These are phyloP conservation scores for Alloplasta piceator DNA, from an alignment of 2,888 invertebrate species.

Conservation along the genomic window DNA sequence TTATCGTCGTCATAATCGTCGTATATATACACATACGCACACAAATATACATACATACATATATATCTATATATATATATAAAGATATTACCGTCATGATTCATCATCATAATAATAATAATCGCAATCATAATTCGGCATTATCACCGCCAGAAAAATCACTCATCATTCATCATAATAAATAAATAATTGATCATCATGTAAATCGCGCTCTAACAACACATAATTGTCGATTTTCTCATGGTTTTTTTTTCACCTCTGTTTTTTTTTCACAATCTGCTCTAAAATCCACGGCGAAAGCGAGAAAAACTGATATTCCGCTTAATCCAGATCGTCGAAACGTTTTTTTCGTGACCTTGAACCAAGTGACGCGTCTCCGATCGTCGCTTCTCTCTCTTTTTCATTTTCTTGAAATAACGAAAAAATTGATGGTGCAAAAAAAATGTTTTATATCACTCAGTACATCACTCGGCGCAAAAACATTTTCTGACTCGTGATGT, in stretches of 20 bases:
- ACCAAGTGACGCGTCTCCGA: neutral
- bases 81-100: conserved; percentile 67
- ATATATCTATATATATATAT: neutral
- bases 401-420: no score
- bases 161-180: conserved; percentile 71
- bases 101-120: conserved; percentile 64
- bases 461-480: no score
- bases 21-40: conserved; percentile 62
- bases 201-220: conserved; percentile 78
- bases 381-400: conserved; percentile 18
- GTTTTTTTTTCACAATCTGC: no score
- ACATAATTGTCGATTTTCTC: conserved; percentile 73
- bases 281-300: no score
- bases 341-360: conserved; percentile 18
- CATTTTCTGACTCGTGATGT: no score
- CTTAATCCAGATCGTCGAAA: no score
- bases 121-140: conserved; percentile 66
- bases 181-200: conserved; percentile 80
- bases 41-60: conserved; percentile 34
- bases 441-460: no score
- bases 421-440: no score
- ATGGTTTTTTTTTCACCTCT: neutral
- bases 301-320: no score
- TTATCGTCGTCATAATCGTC: conserved; percentile 70
- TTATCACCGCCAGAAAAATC: conserved; percentile 71